These are phyloP conservation scores for Gambusia affinis DNA, from an alignment of 2,113 vertebrate species.

Conservation along the genomic window DNA sequence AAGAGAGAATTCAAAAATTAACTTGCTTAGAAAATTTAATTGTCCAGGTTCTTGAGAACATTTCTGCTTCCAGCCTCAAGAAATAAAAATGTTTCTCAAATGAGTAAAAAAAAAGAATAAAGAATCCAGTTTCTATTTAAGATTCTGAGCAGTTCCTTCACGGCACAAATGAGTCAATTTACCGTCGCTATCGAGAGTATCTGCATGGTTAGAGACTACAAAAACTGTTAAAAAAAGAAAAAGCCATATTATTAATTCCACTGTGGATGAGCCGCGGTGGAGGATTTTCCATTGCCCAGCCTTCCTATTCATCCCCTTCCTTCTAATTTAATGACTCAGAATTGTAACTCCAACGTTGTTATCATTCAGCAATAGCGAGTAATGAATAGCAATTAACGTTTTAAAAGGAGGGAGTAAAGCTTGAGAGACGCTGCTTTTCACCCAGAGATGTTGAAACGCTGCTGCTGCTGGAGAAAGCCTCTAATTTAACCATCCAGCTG, in stretches of 20 bases:
- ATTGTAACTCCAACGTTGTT: slow-evolving; percentile 75
- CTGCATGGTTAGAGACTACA: slow-evolving; percentile 4
- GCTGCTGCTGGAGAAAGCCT: slow-evolving; percentile 45
- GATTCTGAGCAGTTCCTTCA: neutral
- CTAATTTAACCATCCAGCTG: slow-evolving; percentile 72
- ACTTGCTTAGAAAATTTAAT: neutral
- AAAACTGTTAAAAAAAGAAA: neutral
- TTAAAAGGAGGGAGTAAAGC: slow-evolving; percentile 68
- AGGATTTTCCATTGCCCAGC: slow-evolving; percentile 41
- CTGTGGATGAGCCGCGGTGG: slow-evolving; percentile 23
- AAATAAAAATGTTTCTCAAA: neutral
- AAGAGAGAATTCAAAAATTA: neutral
- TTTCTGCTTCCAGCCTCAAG: neutral
- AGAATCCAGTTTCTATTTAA: neutral
- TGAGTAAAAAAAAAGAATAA: neutral
- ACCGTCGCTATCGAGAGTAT: neutral
- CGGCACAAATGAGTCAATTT: neutral
- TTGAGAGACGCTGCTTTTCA: slow-evolving; percentile 68
- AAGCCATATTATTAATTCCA: neutral
- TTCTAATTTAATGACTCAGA: slow-evolving; percentile 76
- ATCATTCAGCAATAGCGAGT: slow-evolving; percentile 72
- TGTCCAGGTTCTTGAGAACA: neutral
- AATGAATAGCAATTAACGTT: slow-evolving; percentile 75
- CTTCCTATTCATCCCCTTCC: slow-evolving; percentile 55
- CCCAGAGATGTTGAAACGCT: slow-evolving; percentile 64